Percentiles rank a stretch among this genome's conserved stretches.
Evolutionary conservation across 2,888 invertebrate species (phyloP).

Genomic region (Acanthacorydalis orientalis): DNA sequence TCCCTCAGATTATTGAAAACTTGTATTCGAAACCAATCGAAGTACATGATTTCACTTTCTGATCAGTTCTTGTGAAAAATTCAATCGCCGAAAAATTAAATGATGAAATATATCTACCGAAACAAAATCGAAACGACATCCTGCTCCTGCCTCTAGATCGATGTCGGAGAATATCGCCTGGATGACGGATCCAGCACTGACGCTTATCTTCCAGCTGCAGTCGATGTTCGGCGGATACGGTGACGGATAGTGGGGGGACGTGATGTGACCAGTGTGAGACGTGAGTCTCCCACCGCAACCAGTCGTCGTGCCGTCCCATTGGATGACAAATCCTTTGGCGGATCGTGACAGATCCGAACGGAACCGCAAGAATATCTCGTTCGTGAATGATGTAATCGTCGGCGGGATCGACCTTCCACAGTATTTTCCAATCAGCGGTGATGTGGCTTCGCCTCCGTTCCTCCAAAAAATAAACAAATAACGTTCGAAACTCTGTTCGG

Average conservation of each 20-base stretch:
- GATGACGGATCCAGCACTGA: conserved; percentile 54
- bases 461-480: conserved; percentile 26
- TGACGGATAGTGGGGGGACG: conserved; percentile 75
- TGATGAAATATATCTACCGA: conserved; percentile 35
- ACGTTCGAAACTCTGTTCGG: neutral
- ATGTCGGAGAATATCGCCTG: conserved; percentile 51
- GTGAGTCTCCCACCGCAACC: conserved; percentile 71
- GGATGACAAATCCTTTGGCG: conserved; percentile 51
- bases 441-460: conserved; percentile 54
- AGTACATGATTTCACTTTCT: no score
- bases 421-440: conserved; percentile 63
- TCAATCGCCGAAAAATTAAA: no score
- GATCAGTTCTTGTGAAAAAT: no score
- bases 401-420: conserved; percentile 53
- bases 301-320: conserved; percentile 45
- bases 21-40: no score
- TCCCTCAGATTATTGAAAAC: no score
- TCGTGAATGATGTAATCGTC: conserved; percentile 54
- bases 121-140: conserved; percentile 54
- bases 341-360: conserved; percentile 48
- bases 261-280: conserved; percentile 51
- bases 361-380: conserved; percentile 59
- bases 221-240: conserved; percentile 50
- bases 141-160: conserved; percentile 39
- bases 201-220: conserved; percentile 66